These are phyloP conservation scores for Sphyrna mokarran DNA, from an alignment of 2,113 vertebrate species.

Conservation along the genomic window DNA sequence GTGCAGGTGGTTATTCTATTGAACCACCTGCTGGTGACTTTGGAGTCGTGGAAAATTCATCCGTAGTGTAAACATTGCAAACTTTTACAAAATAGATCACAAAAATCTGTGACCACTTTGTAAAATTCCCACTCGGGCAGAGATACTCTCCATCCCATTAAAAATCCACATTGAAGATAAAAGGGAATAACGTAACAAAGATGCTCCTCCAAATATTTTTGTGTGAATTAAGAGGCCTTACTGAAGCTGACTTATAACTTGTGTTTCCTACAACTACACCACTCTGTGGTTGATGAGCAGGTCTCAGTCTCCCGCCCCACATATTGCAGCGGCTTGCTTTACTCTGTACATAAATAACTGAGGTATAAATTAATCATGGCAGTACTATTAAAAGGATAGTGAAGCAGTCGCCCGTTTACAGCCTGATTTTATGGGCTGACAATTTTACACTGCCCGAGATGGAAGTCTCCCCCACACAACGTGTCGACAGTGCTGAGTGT, in stretches of 20 bases:
- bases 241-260: too few species aligned
- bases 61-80: background rate
- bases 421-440: background rate
- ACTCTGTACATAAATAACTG: background rate
- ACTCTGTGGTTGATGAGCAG: background rate
- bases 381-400: background rate
- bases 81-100: background rate
- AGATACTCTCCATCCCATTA: background rate
- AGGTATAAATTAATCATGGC: background rate
- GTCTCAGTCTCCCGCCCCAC: background rate
- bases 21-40: background rate
- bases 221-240: background rate
- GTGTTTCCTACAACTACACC: background rate
- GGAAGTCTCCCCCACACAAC: background rate
- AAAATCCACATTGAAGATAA: background rate
- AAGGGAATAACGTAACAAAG: background rate
- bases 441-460: background rate
- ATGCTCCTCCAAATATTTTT: background rate
- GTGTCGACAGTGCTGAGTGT: background rate
- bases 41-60: background rate
- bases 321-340: background rate
- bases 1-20: background rate
- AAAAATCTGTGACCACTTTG: background rate
- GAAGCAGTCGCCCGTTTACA: background rate
- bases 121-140: background rate